Evolutionary conservation across 2,888 invertebrate species (phyloP).

Genomic region (Pinctada fucata): DNA sequence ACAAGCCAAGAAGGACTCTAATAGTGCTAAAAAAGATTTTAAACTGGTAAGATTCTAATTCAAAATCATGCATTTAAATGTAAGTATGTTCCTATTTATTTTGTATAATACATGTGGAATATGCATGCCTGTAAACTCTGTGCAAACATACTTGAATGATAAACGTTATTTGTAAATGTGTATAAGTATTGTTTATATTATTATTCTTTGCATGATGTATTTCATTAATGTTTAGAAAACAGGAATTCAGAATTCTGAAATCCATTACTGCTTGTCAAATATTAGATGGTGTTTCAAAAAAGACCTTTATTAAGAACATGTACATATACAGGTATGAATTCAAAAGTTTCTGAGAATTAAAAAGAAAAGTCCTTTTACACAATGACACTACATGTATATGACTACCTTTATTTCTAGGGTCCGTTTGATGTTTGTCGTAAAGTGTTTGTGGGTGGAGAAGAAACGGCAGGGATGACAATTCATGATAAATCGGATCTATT

Average conservation of each 20-base stretch:
- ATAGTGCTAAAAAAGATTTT: conserved; percentile 87
- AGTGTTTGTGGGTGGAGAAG: conserved; percentile 84
- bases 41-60: conserved; percentile 81
- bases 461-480: conserved; percentile 71
- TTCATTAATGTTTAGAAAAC: no score
- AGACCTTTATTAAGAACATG: background rate
- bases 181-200: no score
- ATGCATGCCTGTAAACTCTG: no score
- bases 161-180: no score
- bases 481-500: conserved; percentile 85
- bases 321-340: background rate
- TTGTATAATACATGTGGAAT: no score
- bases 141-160: no score
- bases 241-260: no score
- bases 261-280: no score
- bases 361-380: background rate
- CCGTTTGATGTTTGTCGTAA: conserved; percentile 95
- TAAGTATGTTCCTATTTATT: no score
- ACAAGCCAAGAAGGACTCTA: conserved; percentile 80
- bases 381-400: background rate
- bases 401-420: conserved; percentile 80
- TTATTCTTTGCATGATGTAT: no score
- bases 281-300: no score
- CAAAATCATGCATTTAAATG: no score
- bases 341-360: background rate